phyloP scores from a whole-genome alignment of 2,888 invertebrate genomes.

The Linyphia triangularis region DNA sequence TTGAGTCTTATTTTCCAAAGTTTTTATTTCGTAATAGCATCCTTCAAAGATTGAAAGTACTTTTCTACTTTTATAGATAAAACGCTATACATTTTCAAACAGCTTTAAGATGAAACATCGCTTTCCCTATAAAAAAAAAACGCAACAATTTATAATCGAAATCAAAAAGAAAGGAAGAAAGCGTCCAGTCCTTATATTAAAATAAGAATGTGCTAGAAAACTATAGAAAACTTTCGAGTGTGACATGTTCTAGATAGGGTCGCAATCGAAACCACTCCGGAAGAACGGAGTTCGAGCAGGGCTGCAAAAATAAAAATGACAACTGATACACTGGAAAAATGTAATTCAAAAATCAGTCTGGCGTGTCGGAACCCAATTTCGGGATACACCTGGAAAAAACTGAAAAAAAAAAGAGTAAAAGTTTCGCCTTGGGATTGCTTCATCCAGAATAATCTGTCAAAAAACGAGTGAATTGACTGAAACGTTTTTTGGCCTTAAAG shows the following conservation, averaged over 20 bases:
- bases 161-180: neutral
- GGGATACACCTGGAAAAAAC: constrained; percentile 29
- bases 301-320: constrained; percentile 31
- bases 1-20: too few species aligned
- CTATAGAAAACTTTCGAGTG: neutral
- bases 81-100: too few species aligned
- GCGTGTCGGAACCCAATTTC: constrained; percentile 57
- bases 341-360: constrained; percentile 62
- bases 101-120: too few species aligned
- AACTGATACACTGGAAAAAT: constrained; percentile 47
- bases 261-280: neutral
- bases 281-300: neutral
- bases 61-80: too few species aligned
- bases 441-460: constrained; percentile 48
- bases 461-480: constrained; percentile 19
- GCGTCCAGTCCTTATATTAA: too few species aligned
- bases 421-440: neutral
- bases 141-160: too few species aligned
- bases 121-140: too few species aligned
- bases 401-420: constrained; percentile 37
- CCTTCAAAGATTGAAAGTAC: too few species aligned
- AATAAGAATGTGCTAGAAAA: neutral
- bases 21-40: too few species aligned
- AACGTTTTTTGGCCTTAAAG: neutral
- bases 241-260: constrained; percentile 14